A percentile compares a stretch with the other conserved stretches of the same genome.
Conservation (phyloP, 2,113 vertebrate species). For the Eulemur rufifrons region DNA sequence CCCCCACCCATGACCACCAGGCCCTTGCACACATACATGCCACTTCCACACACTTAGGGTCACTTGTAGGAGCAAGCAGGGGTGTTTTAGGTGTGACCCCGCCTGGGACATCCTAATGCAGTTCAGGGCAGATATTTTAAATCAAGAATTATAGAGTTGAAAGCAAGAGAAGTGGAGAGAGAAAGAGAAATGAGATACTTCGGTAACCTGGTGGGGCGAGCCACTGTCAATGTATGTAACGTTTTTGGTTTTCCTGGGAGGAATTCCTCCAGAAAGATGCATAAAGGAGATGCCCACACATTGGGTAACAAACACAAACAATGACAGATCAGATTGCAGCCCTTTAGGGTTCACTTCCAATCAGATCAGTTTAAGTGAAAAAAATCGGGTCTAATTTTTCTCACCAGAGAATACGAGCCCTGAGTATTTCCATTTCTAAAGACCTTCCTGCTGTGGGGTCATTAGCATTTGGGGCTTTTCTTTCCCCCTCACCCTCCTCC, state of each 20-base stretch:
- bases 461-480: slow-evolving; percentile 77
- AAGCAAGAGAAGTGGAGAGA: background rate
- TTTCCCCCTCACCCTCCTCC: slow-evolving; percentile 55
- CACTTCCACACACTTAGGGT: slow-evolving; percentile 75
- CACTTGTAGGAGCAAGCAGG: slow-evolving; percentile 66
- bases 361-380: slow-evolving; percentile 5
- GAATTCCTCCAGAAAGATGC: background rate
- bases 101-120: slow-evolving; percentile 53
- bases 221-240: background rate
- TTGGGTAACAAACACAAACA: background rate
- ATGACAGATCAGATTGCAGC: slow-evolving; percentile 51
- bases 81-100: slow-evolving; percentile 64
- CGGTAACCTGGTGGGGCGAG: background rate
- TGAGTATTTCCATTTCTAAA: slow-evolving; percentile 80
- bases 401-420: slow-evolving; percentile 65
- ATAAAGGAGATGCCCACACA: background rate
- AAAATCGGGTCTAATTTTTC: slow-evolving; percentile 66
- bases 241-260: background rate
- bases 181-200: background rate
- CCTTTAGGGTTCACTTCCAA: slow-evolving; percentile 6
- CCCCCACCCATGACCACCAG: background rate
- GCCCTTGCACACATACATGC: slow-evolving; percentile 67
- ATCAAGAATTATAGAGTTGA: background rate
- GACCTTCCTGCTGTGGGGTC: slow-evolving; percentile 68
- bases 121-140: background rate